Evolutionary conservation across 2,888 invertebrate species (phyloP).

Genomic region (Xestobium rufovillosum): DNA sequence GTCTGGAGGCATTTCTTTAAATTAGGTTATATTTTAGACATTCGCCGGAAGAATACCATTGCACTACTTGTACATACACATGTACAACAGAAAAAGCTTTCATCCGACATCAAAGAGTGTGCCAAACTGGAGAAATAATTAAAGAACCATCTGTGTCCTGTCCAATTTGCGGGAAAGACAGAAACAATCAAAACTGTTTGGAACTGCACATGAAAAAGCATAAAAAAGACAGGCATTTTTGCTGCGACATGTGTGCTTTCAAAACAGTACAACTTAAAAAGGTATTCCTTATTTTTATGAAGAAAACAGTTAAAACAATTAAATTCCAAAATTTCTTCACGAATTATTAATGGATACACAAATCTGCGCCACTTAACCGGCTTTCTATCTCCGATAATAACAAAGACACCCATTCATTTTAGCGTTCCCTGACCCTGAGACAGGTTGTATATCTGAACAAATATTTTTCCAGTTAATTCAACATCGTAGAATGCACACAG

Average conservation of each 20-base stretch:
- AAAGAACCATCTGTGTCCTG: slow-evolving; percentile 40
- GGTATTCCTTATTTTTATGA: slow-evolving; percentile 35
- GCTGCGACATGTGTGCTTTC: slow-evolving; percentile 50
- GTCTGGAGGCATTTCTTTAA: no score
- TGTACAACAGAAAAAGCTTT: slow-evolving; percentile 52
- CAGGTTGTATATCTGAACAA: no score
- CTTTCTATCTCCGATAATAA: no score
- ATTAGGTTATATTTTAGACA: no score
- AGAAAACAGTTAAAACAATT: no score
- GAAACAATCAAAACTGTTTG: slow-evolving; percentile 45
- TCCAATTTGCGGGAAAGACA: slow-evolving; percentile 50
- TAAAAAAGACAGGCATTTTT: slow-evolving; percentile 44
- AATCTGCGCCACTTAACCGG: no score
- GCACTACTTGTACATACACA: slow-evolving; percentile 48
- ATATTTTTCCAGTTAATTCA: slow-evolving; percentile 43
- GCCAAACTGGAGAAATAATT: slow-evolving; percentile 31
- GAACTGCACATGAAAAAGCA: slow-evolving; percentile 48
- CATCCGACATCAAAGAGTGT: slow-evolving; percentile 46
- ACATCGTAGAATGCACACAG: slow-evolving; percentile 51
- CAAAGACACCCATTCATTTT: no score
- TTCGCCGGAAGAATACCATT: slow-evolving; percentile 49
- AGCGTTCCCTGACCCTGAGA: no score
- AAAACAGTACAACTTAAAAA: slow-evolving; percentile 50
- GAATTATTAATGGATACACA: no score
- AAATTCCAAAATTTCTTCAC: slow-evolving; percentile 8